A percentile compares a stretch with the other conserved stretches of the same genome.
phyloP scores from a whole-genome alignment of 2,888 invertebrate genomes.

The Heliconius charithonia region DNA sequence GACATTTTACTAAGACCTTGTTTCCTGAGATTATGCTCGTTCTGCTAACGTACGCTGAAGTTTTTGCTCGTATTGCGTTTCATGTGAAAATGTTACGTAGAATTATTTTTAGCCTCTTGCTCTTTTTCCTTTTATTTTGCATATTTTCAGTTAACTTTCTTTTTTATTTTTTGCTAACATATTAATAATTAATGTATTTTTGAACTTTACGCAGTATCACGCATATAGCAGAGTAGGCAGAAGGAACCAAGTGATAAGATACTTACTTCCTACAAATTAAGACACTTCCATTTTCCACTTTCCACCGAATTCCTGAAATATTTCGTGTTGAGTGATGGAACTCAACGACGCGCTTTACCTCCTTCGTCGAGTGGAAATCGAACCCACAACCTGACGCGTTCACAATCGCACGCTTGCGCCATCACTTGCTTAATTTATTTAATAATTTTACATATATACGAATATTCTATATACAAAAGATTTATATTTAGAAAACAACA shows the following conservation, averaged over 20 bases:
- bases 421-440: no score
- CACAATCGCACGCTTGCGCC: no score
- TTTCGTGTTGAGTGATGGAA: not conserved
- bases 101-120: not conserved
- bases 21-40: conserved; percentile 18
- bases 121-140: not conserved
- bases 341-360: no score
- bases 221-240: not conserved
- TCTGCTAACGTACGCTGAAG: not conserved
- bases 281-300: not conserved
- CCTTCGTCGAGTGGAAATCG: no score
- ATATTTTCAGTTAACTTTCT: not conserved
- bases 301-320: not conserved
- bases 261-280: not conserved
- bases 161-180: not conserved
- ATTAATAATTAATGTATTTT: not conserved
- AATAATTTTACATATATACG: not conserved
- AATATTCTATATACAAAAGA: not conserved
- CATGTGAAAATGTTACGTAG: not conserved
- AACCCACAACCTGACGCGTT: no score
- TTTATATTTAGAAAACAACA: no score
- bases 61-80: not conserved
- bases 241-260: not conserved
- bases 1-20: conserved; percentile 15
- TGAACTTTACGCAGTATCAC: no score